Percentiles rank a stretch among this genome's conserved stretches.
phyloP scores from a whole-genome alignment of 1,140 invertebrate species.

The Aphelinus atriplicis region DNA sequence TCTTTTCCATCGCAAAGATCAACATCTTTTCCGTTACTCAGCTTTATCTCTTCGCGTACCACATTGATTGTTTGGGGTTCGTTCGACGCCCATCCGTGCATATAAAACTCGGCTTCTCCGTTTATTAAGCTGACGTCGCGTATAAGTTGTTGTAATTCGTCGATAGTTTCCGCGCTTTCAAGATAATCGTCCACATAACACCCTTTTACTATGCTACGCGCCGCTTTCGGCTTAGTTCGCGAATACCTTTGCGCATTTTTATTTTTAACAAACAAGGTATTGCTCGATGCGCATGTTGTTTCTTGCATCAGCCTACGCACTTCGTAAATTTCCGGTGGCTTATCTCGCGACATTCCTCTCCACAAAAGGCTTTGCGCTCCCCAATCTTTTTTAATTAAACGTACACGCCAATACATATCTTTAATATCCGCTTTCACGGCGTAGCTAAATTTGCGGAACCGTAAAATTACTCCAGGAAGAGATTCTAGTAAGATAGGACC shows the following conservation, averaged over 20 bases:
- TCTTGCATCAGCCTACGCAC: constrained; percentile 55
- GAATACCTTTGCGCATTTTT: constrained; percentile 17
- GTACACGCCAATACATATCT: constrained; percentile 56
- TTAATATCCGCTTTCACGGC: constrained; percentile 51
- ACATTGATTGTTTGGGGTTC: no score
- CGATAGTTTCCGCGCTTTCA: constrained; percentile 15
- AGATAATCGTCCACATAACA: constrained; percentile 39
- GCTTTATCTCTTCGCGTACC: no score
- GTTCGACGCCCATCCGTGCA: no score
- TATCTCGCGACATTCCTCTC: constrained; percentile 32
- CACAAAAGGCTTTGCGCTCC: constrained; percentile 50
- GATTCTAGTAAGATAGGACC: constrained; percentile 49
- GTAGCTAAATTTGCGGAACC: constrained; percentile 45
- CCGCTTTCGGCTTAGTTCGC: background rate
- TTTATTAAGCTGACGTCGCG: constrained; percentile 13
- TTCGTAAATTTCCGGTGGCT: constrained; percentile 37
- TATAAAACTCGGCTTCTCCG: no score
- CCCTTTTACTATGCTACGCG: background rate
- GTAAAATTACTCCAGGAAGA: constrained; percentile 46
- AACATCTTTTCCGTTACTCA: background rate
- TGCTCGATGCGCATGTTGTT: constrained; percentile 47
- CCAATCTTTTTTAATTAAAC: constrained; percentile 45
- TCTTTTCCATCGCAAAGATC: no score
- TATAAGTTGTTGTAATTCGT: constrained; percentile 20
- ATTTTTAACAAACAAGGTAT: constrained; percentile 43